These are phyloP conservation scores for Sinocyclocheilus maitianheensis DNA, from an alignment of 2,113 vertebrate genomes.

Conservation along the genomic window DNA sequence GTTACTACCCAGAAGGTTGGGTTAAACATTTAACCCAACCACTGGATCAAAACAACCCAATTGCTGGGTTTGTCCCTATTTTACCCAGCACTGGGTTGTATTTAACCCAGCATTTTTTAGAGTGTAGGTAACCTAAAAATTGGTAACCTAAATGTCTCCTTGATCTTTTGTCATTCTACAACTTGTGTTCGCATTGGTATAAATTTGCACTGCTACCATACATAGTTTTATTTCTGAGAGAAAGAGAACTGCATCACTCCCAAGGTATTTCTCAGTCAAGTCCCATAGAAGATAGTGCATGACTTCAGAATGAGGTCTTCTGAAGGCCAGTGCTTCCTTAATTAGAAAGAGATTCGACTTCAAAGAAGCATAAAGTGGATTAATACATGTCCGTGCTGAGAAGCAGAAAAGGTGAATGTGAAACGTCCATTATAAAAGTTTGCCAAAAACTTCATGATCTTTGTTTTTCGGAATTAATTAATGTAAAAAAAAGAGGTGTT, in stretches of 20 bases:
- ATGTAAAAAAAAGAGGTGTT: constrained; percentile 12
- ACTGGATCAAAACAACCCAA: too few species aligned
- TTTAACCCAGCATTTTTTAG: too few species aligned
- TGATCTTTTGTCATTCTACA: background rate
- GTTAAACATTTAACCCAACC: too few species aligned
- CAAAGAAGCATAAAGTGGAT: constrained; percentile 15
- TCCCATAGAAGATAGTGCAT: background rate
- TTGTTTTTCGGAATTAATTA: background rate
- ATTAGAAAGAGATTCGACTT: constrained; percentile 5
- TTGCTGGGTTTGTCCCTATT: too few species aligned
- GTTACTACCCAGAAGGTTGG: too few species aligned
- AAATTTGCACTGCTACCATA: background rate
- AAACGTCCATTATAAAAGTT: constrained; percentile 11
- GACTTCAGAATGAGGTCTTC: constrained; percentile 15
- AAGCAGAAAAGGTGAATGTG: constrained; percentile 3
- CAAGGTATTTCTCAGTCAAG: background rate
- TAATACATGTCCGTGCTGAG: background rate
- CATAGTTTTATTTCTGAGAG: background rate
- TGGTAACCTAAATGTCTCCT: background rate
- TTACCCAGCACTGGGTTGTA: too few species aligned
- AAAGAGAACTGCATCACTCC: background rate
- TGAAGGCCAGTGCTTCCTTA: constrained; percentile 14
- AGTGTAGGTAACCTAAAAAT: too few species aligned
- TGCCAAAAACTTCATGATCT: background rate
- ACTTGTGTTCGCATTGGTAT: background rate